Percentiles rank a stretch among this genome's conserved stretches.
Conservation (phyloP, 2,113 vertebrate genomes). For the Excalfactoria chinensis region DNA sequence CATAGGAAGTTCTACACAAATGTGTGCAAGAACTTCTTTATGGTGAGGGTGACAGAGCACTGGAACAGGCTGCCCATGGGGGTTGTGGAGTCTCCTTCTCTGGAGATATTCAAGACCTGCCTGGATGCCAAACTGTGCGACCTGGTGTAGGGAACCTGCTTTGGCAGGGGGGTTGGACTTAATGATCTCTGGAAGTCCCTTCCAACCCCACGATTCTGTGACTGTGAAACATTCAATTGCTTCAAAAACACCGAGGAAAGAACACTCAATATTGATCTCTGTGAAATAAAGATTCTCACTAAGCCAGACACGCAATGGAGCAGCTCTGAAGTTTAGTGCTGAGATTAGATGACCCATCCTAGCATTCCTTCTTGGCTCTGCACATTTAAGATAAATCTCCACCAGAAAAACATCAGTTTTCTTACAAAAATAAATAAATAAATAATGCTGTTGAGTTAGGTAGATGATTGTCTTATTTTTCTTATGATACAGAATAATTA, state of each 20-base stretch:
- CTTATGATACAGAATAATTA: not conserved
- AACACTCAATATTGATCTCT: not conserved
- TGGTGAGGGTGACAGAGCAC: no score
- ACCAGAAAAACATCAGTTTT: not conserved
- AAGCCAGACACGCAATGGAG: not conserved
- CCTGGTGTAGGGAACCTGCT: no score
- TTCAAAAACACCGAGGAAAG: not conserved
- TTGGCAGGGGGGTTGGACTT: no score
- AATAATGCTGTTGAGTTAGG: not conserved
- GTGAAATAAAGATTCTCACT: not conserved
- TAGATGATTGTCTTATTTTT: not conserved
- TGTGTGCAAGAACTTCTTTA: no score
- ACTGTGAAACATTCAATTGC: not conserved
- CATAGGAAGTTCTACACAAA: no score
- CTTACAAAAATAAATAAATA: not conserved
- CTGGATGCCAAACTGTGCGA: no score
- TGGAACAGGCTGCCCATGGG: no score
- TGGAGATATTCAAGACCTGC: no score
- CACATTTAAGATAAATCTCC: not conserved
- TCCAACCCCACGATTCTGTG: no score
- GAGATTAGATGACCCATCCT: not conserved
- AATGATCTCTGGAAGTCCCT: no score
- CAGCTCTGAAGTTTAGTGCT: not conserved
- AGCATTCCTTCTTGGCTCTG: not conserved
- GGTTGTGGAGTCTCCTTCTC: no score